Evolutionary conservation across 2,888 invertebrate genomes (phyloP).

Genomic region (Pandemis heparana): DNA sequence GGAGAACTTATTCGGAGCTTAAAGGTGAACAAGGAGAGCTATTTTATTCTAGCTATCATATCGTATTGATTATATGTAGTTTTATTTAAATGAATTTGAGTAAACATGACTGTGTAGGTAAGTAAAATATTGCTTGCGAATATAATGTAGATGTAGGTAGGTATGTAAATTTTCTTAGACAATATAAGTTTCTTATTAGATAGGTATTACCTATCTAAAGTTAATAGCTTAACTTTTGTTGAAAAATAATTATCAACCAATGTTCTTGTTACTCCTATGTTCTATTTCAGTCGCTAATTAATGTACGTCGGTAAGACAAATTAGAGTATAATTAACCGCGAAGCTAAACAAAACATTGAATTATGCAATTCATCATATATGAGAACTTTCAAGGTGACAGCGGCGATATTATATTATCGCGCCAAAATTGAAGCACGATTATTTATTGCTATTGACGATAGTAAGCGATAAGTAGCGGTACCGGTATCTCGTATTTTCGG

Average conservation of each 20-base stretch:
- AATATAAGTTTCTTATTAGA: no score
- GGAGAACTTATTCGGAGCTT: slow-evolving; percentile 58
- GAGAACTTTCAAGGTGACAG: slow-evolving; percentile 71
- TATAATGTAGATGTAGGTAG: no score
- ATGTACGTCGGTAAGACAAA: background rate
- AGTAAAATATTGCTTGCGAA: background rate
- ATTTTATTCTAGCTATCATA: background rate
- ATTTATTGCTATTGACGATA: slow-evolving; percentile 68
- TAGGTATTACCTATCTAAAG: no score
- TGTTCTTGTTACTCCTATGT: background rate
- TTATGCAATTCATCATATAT: slow-evolving; percentile 50
- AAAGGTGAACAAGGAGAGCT: slow-evolving; percentile 54
- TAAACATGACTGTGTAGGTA: background rate
- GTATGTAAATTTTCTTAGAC: no score
- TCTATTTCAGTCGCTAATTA: background rate
- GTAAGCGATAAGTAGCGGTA: slow-evolving; percentile 72
- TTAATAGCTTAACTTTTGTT: background rate
- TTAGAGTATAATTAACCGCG: slow-evolving; percentile 1
- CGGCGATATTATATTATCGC: slow-evolving; percentile 63
- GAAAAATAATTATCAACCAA: background rate
- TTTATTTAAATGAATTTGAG: background rate
- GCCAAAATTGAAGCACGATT: slow-evolving; percentile 62
- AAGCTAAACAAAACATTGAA: slow-evolving; percentile 42
- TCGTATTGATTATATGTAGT: background rate
- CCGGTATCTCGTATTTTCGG: slow-evolving; percentile 53